phyloP scores from a whole-genome alignment of 1,140 invertebrate species.

The Daktulosphaira vitifoliae region DNA sequence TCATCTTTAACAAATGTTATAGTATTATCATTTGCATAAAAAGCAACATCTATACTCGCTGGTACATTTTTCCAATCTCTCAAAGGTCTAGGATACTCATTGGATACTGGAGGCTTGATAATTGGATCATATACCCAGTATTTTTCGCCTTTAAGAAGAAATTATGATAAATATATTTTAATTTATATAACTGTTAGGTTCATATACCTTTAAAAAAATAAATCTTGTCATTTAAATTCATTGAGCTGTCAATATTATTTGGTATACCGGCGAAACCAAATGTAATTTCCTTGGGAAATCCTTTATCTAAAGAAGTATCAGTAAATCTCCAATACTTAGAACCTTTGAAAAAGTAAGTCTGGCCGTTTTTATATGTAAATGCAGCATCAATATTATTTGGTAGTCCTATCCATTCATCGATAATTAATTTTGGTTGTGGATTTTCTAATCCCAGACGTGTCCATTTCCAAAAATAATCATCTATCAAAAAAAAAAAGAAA shows the following conservation, averaged over 20 bases:
- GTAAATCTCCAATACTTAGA: slow-evolving; percentile 86
- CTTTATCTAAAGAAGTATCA: slow-evolving; percentile 68
- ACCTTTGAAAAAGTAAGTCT: slow-evolving; percentile 83
- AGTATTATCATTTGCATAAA: slow-evolving; percentile 41
- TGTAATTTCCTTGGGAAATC: slow-evolving; percentile 82
- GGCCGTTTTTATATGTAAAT: slow-evolving; percentile 82
- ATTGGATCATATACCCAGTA: slow-evolving; percentile 91
- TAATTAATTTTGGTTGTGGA: slow-evolving; percentile 72
- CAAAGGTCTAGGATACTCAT: slow-evolving; percentile 76
- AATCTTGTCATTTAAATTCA: slow-evolving; percentile 92
- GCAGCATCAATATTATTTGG: slow-evolving; percentile 78
- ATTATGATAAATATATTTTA: slow-evolving; percentile 9
- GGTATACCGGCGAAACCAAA: slow-evolving; percentile 89
- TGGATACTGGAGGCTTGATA: slow-evolving; percentile 72
- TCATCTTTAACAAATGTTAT: too few species aligned
- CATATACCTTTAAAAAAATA: slow-evolving; percentile 79
- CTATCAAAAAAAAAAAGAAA: slow-evolving; percentile 35
- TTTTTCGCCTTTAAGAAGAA: slow-evolving; percentile 52
- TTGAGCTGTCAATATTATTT: slow-evolving; percentile 79
- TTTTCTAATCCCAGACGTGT: slow-evolving; percentile 67
- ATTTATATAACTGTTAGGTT: background rate
- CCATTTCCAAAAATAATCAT: slow-evolving; percentile 58
- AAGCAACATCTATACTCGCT: slow-evolving; percentile 72
- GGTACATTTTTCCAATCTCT: slow-evolving; percentile 87
- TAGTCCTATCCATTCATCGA: slow-evolving; percentile 67